These are phyloP conservation scores for Carterocephalus palaemon DNA, from an alignment of 2,888 invertebrate genomes.

Conservation along the genomic window DNA sequence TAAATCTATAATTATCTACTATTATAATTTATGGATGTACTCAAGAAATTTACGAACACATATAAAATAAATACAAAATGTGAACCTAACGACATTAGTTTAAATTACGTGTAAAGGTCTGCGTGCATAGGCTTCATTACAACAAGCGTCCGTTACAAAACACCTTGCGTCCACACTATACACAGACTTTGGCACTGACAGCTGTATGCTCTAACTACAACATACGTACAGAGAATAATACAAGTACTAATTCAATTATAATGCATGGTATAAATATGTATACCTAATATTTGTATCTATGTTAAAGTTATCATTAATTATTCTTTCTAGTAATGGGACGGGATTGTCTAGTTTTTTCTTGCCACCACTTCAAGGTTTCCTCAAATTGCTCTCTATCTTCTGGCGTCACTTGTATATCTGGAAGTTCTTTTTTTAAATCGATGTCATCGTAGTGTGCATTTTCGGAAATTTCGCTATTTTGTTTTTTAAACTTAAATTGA, in stretches of 20 bases:
- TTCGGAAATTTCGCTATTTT: constrained; percentile 59
- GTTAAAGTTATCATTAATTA: constrained; percentile 28
- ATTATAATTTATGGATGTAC: background rate
- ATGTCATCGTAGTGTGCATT: constrained; percentile 67
- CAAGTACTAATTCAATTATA: constrained; percentile 32
- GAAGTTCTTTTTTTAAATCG: constrained; percentile 69
- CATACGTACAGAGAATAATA: no score
- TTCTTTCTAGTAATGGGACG: constrained; percentile 45
- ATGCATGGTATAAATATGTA: constrained; percentile 47
- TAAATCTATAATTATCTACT: background rate
- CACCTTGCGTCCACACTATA: constrained; percentile 68
- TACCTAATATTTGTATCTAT: constrained; percentile 29
- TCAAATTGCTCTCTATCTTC: constrained; percentile 73
- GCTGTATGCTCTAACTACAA: constrained; percentile 65
- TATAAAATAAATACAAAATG: constrained; percentile 6
- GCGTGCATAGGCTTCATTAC: constrained; percentile 42
- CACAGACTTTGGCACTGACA: constrained; percentile 70
- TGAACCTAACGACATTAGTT: background rate
- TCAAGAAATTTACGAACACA: background rate
- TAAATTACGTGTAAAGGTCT: constrained; percentile 29
- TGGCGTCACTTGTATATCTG: constrained; percentile 70
- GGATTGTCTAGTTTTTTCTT: constrained; percentile 66
- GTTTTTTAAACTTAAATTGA: constrained; percentile 59
- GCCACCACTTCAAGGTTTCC: constrained; percentile 76
- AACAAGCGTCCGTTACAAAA: constrained; percentile 59